Evolutionary conservation across 2,888 invertebrate genomes (phyloP).

Genomic region (Andricus quercusramuli): DNA sequence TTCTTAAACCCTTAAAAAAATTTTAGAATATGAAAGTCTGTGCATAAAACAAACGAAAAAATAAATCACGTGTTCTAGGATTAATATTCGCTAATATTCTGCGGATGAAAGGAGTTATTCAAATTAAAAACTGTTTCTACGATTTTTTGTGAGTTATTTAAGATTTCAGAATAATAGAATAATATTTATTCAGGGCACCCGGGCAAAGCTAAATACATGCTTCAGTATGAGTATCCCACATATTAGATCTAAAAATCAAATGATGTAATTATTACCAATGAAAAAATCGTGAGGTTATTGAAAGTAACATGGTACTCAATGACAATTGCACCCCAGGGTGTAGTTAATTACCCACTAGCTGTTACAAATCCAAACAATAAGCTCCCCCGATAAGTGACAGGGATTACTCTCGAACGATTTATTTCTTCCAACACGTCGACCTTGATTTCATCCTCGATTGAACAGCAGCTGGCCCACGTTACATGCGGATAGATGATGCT

Average conservation of each 20-base stretch:
- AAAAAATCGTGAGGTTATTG: neutral
- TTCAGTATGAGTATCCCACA: no score
- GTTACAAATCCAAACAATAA: constrained; percentile 25
- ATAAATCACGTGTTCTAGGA: no score
- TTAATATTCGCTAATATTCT: no score
- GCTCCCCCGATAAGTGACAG: constrained; percentile 30
- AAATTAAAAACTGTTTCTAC: no score
- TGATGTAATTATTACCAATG: neutral
- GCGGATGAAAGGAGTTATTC: no score
- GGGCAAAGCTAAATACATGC: no score
- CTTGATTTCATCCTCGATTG: constrained; percentile 39
- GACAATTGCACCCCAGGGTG: constrained; percentile 12
- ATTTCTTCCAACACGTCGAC: constrained; percentile 39
- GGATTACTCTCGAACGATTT: constrained; percentile 30
- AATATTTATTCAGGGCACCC: no score
- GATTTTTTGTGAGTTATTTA: no score
- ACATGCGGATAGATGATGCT: constrained; percentile 18
- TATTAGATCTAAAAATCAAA: neutral
- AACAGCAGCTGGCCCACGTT: constrained; percentile 37
- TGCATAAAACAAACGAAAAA: no score
- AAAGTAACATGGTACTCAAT: neutral
- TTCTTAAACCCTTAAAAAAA: no score
- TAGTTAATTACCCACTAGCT: constrained; percentile 19
- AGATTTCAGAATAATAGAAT: no score
- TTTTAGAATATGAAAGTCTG: no score